These are phyloP conservation scores for Cotesia vestalis DNA, from an alignment of 1,140 invertebrate species.

Conservation along the genomic window DNA sequence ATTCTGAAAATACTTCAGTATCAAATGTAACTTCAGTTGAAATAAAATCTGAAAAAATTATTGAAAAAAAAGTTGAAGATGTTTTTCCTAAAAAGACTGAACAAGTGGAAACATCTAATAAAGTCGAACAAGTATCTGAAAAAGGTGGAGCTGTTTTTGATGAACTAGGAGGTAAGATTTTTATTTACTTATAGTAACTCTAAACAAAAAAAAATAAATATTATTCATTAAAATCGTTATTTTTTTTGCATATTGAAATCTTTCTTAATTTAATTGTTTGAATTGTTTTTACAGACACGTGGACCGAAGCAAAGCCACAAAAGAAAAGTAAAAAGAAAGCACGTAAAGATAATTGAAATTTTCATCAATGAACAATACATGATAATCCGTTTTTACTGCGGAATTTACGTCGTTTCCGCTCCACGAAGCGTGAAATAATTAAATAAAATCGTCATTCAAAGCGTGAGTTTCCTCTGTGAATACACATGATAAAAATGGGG, in stretches of 20 bases:
- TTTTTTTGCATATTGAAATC: conserved; percentile 28
- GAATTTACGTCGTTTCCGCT: conserved; percentile 40
- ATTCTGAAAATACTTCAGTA: conserved; percentile 52
- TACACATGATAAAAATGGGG: conserved; percentile 46
- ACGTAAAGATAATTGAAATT: conserved; percentile 72
- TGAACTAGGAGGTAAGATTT: conserved; percentile 73
- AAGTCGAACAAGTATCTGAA: conserved; percentile 53
- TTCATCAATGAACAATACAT: conserved; percentile 38
- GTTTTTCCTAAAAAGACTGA: conserved; percentile 59
- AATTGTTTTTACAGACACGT: conserved; percentile 65
- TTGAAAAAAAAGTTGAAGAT: conserved; percentile 56
- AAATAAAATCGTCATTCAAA: conserved; percentile 37
- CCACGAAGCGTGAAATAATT: conserved; percentile 25
- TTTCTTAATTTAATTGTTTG: conserved; percentile 37
- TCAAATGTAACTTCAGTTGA: conserved; percentile 38
- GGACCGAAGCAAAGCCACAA: conserved; percentile 72
- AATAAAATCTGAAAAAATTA: conserved; percentile 43
- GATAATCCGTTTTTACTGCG: conserved; percentile 42
- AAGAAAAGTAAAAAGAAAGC: conserved; percentile 76
- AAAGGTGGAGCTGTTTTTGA: conserved; percentile 68
- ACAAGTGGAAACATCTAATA: conserved; percentile 32
- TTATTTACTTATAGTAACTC: conserved; percentile 7
- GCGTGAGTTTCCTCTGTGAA: conserved; percentile 43
- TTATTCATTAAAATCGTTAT: conserved; percentile 36
- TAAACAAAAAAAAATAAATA: conserved; percentile 1